Base-by-base conservation (phyloP, 2,797 vertebrate genomes). In the Pampus argenteus region DNA sequence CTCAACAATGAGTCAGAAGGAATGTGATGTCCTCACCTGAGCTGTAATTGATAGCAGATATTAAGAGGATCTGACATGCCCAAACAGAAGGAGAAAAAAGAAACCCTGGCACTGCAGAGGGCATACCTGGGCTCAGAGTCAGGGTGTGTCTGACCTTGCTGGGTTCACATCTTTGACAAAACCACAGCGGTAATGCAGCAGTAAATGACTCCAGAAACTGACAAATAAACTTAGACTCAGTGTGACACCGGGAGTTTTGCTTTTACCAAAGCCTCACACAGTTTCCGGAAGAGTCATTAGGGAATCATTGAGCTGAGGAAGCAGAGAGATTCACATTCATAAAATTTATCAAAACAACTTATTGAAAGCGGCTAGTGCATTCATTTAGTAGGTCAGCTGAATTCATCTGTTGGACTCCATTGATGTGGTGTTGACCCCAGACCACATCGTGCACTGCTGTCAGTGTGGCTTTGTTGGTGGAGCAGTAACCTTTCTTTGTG, bases 401-500 rank as follows among this genome's bases (percentile, higher is more conserved):
- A 84, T 86, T 71, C 59, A 78, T 69, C 56, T 34, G 11, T 73
- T 66, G 74, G 70, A 62, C 71, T 72, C 61, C 58, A 76, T 78
- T 85, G 75, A 85, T 82, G 86, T 85, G 82, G 75, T 57, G 84
- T 78, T 91, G 89, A 92, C 90, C 89, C 77, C 38, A 13, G 54
- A 71, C 84, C 69, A 34, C 78, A 66, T 72, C 50, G 4, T 79
- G 77, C 77, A 68, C 71, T 58, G 76, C 86, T 85, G 88, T 88
- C 87, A 80, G 80, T 71, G 78, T 63, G 70, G 78, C 88, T 90
- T 89, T 91, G 86, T 89, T 76, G 80, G 76, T 74, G 83, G 73
- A 83, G 85, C 47, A 15, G 52, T 89, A 88, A 91, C 90, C 88
- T 90, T 82, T 90, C 89, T 90, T 91, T 91, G 89, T 90, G 79